These are phyloP conservation scores for Buphagus erythrorhynchus DNA, from an alignment of 2,797 vertebrate genomes.

Conservation along the genomic window DNA sequence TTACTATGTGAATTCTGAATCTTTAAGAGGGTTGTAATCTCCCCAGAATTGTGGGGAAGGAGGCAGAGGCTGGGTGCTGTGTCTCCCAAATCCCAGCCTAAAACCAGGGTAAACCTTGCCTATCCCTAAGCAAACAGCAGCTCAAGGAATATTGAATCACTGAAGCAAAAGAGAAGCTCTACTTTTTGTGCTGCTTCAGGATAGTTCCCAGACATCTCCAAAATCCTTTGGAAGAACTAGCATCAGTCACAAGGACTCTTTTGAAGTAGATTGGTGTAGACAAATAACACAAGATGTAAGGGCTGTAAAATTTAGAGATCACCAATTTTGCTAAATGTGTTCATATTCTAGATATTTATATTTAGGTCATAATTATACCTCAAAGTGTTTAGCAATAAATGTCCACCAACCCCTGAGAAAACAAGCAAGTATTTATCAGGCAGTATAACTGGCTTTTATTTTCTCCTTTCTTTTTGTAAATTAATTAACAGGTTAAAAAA, in stretches of 20 bases:
- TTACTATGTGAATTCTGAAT: not conserved
- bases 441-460: not conserved
- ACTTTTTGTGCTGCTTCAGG: not conserved
- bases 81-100: not conserved
- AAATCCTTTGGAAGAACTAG: not conserved
- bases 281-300: not conserved
- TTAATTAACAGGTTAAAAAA: not conserved
- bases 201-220: not conserved
- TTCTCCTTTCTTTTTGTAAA: not conserved
- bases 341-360: not conserved
- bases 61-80: rapidly evolving
- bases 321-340: not conserved
- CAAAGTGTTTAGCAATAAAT: not conserved
- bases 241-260: not conserved
- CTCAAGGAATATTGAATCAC: not conserved
- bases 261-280: not conserved
- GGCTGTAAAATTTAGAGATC: not conserved
- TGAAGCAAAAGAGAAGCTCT: not conserved
- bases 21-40: not conserved
- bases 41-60: not conserved
- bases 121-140: not conserved
- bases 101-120: not conserved
- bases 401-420: not conserved
- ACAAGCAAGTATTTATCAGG: not conserved
- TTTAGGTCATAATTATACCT: not conserved